Evolutionary conservation across 2,888 invertebrate genomes (phyloP).

Genomic region (Andrena camellia): DNA sequence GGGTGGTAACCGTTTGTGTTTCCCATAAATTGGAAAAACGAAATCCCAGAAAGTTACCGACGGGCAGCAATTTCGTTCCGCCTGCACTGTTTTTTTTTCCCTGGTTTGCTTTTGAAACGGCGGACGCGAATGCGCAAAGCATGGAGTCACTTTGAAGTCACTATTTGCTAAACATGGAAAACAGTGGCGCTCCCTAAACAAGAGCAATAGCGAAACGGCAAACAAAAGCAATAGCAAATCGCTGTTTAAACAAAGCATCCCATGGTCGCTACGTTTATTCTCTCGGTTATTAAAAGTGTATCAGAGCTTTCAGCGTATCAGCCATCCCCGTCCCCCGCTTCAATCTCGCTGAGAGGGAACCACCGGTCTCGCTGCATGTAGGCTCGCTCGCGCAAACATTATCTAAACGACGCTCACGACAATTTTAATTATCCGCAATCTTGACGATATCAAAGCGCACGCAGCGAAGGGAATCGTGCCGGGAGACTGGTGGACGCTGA

Average conservation of each 20-base stretch:
- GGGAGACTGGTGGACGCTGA: background rate
- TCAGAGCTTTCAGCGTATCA: conserved; percentile 4
- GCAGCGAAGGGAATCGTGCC: background rate
- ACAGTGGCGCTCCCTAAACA: background rate
- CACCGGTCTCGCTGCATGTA: conserved; percentile 15
- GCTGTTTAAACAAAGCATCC: background rate
- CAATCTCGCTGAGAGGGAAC: background rate
- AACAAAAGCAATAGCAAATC: background rate
- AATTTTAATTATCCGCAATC: conserved; percentile 39
- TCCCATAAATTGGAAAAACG: conserved; percentile 47
- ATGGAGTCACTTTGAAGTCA: background rate
- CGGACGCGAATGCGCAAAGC: background rate
- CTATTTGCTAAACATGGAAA: background rate
- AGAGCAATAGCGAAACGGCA: background rate
- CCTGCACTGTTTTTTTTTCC: background rate
- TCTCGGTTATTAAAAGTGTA: conserved; percentile 17
- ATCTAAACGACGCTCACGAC: conserved; percentile 26
- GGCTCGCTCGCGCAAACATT: conserved; percentile 25
- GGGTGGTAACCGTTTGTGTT: conserved; percentile 27
- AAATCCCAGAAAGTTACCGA: background rate
- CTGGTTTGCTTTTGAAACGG: too few relatives aligned
- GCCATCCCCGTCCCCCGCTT: background rate
- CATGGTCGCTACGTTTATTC: conserved; percentile 2
- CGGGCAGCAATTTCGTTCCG: conserved; percentile 8
- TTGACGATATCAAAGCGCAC: conserved; percentile 5